A percentile compares a stretch with the other conserved stretches of the same genome.
These are phyloP conservation scores for Buathra laborator DNA, from an alignment of 2,888 invertebrate genomes.

Conservation along the genomic window DNA sequence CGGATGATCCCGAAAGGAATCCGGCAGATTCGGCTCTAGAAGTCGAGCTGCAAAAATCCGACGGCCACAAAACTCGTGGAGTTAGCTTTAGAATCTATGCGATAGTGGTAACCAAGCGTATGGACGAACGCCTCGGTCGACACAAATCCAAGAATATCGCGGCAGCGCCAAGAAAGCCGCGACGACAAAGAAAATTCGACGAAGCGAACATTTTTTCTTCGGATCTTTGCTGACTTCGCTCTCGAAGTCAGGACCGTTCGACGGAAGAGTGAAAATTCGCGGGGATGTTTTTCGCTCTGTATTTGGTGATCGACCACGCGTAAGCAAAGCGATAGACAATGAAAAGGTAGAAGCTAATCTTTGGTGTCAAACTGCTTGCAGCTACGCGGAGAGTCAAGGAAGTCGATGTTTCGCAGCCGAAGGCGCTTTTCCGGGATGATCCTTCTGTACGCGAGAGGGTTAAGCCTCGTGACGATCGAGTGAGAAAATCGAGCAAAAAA, in stretches of 20 bases:
- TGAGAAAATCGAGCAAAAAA: constrained; percentile 47
- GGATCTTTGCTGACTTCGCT: constrained; percentile 30
- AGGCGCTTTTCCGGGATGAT: constrained; percentile 68
- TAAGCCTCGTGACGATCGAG: constrained; percentile 59
- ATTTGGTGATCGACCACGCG: constrained; percentile 11
- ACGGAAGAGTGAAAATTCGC: constrained; percentile 26
- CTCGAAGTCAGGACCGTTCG: constrained; percentile 22
- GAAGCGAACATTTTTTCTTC: constrained; percentile 11
- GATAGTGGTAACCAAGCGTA: constrained; percentile 32
- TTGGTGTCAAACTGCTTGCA: constrained; percentile 59
- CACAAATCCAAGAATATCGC: constrained; percentile 54
- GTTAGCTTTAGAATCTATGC: constrained; percentile 18
- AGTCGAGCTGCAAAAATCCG: constrained; percentile 35
- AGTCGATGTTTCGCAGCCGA: constrained; percentile 25
- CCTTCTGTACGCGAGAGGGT: constrained; percentile 67
- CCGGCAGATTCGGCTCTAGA: constrained; percentile 37
- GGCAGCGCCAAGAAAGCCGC: background rate
- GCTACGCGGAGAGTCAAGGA: constrained; percentile 11
- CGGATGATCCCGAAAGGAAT: constrained; percentile 49
- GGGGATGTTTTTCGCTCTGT: constrained; percentile 17
- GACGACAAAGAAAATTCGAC: constrained; percentile 39
- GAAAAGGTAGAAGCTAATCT: constrained; percentile 52
- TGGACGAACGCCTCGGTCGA: constrained; percentile 23
- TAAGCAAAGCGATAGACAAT: constrained; percentile 37
- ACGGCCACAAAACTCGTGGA: background rate